Conservation (phyloP, 2,888 invertebrate species). For the Tridacna crocea region DNA sequence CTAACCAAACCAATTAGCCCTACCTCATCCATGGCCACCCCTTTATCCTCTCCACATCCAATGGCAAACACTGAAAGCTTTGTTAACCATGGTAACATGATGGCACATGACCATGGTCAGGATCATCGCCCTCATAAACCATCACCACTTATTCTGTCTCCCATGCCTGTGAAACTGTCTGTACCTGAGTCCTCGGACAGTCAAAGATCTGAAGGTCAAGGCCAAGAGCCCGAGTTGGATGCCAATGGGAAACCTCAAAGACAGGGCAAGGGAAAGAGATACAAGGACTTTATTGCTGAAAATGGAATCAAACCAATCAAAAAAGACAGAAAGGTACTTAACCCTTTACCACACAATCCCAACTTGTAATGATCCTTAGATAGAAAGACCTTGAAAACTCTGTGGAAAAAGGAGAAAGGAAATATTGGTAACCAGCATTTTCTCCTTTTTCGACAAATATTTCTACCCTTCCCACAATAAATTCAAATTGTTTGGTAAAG, state of each 20-base stretch:
- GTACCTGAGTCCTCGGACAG: conserved; percentile 28
- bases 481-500: too few relatives aligned
- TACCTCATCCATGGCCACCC: conserved; percentile 36
- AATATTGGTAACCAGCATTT: too few relatives aligned
- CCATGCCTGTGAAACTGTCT: conserved; percentile 38
- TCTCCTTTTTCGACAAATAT: too few relatives aligned
- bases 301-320: conserved; percentile 64
- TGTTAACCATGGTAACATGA: conserved; percentile 22
- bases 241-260: conserved; percentile 70
- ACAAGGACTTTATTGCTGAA: conserved; percentile 74
- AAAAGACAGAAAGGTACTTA: conserved; percentile 66
- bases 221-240: conserved; percentile 57
- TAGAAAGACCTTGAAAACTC: background rate
- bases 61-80: background rate
- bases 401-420: too few relatives aligned
- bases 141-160: conserved; percentile 59
- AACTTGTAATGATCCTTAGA: background rate
- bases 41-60: conserved; percentile 37
- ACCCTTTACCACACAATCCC: background rate
- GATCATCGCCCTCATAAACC: conserved; percentile 63
- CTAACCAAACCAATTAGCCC: conserved; percentile 39
- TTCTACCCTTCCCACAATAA: too few relatives aligned
- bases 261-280: conserved; percentile 75
- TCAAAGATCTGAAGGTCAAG: conserved; percentile 42
- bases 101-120: conserved; percentile 6